Evolutionary conservation across 2,113 vertebrate species (phyloP).

Genomic region (Mobula hypostoma): DNA sequence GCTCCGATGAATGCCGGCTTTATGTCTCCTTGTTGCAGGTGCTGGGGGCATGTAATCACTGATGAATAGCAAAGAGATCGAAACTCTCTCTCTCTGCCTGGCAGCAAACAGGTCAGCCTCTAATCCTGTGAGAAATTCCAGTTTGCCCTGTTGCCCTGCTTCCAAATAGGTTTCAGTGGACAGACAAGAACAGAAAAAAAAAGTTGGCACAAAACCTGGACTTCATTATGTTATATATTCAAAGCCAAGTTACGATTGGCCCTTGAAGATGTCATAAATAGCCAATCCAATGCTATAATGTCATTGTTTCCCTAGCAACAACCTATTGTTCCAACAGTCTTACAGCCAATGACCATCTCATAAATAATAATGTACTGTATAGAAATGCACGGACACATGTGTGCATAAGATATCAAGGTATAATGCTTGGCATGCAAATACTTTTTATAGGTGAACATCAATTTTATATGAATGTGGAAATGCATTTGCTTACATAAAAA

Average conservation of each 20-base stretch:
- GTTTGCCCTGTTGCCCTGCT: slow-evolving; percentile 36
- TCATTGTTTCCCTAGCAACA: slow-evolving; percentile 90
- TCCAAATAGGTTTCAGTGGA: slow-evolving; percentile 16
- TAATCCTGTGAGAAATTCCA: slow-evolving; percentile 53
- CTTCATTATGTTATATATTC: slow-evolving; percentile 21
- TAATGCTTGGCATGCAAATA: too few species aligned
- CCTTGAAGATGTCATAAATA: slow-evolving; percentile 47
- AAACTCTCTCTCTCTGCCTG: slow-evolving; percentile 53
- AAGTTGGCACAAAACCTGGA: not conserved
- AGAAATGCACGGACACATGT: slow-evolving; percentile 50
- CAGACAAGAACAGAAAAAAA: not conserved
- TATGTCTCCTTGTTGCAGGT: slow-evolving; percentile 66
- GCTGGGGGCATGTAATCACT: slow-evolving; percentile 62
- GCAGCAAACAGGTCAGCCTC: slow-evolving; percentile 51
- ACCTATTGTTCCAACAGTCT: slow-evolving; percentile 60
- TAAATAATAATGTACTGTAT: slow-evolving; percentile 78
- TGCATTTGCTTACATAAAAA: not conserved
- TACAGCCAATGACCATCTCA: slow-evolving; percentile 73
- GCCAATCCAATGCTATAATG: slow-evolving; percentile 66
- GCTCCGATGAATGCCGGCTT: slow-evolving; percentile 66
- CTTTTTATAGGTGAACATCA: not conserved
- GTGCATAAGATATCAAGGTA: not conserved
- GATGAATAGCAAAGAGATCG: slow-evolving; percentile 58
- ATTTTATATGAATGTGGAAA: not conserved
- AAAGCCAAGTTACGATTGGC: slow-evolving; percentile 61